These are phyloP conservation scores for Hirtodrosophila confusa DNA, from an alignment of 2,888 invertebrate species.

Conservation along the genomic window DNA sequence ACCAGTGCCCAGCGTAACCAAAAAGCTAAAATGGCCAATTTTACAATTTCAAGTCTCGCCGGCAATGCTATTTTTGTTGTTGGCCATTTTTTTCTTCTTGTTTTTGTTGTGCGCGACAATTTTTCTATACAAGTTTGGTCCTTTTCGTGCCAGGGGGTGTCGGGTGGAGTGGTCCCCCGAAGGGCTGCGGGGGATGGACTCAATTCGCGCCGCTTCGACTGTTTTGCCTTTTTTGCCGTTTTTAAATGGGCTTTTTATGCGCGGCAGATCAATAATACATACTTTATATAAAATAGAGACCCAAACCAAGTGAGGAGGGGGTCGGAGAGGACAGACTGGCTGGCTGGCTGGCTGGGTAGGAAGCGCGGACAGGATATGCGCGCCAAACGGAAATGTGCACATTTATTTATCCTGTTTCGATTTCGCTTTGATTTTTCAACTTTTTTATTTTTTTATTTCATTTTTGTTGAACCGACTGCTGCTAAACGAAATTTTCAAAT, in stretches of 20 bases:
- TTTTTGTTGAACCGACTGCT: slow-evolving; percentile 34
- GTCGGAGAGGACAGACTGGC: not conserved
- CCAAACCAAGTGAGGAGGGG: slow-evolving; percentile 5
- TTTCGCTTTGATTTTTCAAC: slow-evolving; percentile 76
- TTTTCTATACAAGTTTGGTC: slow-evolving; percentile 71
- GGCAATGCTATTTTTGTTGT: slow-evolving; percentile 20
- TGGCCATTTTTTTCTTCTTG: slow-evolving; percentile 16
- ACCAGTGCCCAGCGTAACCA: slow-evolving; percentile 67
- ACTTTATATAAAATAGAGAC: slow-evolving; percentile 66
- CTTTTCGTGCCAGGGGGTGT: slow-evolving; percentile 12
- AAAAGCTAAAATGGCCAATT: slow-evolving; percentile 79
- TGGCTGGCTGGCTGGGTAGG: slow-evolving; percentile 41
- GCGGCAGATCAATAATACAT: slow-evolving; percentile 80
- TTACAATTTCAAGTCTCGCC: slow-evolving; percentile 68
- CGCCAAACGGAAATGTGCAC: slow-evolving; percentile 79
- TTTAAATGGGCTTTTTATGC: slow-evolving; percentile 81
- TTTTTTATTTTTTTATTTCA: slow-evolving; percentile 27
- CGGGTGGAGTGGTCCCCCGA: not conserved
- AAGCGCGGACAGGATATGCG: slow-evolving; percentile 78
- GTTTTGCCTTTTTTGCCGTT: slow-evolving; percentile 55
- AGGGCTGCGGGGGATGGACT: slow-evolving; percentile 15
- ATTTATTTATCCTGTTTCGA: slow-evolving; percentile 81
- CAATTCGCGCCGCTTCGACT: slow-evolving; percentile 59
- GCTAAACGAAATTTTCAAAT: slow-evolving; percentile 80
- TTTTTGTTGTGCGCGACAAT: slow-evolving; percentile 57